Evolutionary conservation across 2,888 invertebrate genomes (phyloP).

Genomic region (Melipona beecheii): DNA sequence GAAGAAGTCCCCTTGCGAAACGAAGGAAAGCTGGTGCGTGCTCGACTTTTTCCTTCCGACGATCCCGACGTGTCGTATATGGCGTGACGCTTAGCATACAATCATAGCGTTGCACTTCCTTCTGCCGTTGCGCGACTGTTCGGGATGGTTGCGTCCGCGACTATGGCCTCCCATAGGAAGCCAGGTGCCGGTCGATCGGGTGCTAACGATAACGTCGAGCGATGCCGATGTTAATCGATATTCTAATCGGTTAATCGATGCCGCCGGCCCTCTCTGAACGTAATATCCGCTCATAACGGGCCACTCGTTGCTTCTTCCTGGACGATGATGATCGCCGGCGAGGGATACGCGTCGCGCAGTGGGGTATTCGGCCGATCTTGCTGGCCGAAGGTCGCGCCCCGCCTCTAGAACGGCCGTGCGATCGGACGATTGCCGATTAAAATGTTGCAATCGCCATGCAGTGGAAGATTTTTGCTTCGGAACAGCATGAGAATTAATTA

Average conservation of each 20-base stretch:
- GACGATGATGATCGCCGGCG: conserved; percentile 58
- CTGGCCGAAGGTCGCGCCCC: too few relatives aligned
- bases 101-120: conserved; percentile 53
- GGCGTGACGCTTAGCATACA: conserved; percentile 61
- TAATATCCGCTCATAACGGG: conserved; percentile 79
- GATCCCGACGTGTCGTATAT: conserved; percentile 31
- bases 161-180: conserved; percentile 40
- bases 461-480: too few relatives aligned
- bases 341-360: neutral
- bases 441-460: too few relatives aligned
- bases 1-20: neutral
- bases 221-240: conserved; percentile 79
- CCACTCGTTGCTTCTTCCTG: conserved; percentile 61
- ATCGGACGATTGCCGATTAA: too few relatives aligned
- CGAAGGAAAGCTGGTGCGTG: conserved; percentile 15
- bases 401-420: too few relatives aligned
- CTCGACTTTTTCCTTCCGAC: neutral
- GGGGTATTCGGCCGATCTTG: too few relatives aligned
- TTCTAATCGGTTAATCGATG: conserved; percentile 78
- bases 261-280: conserved; percentile 74
- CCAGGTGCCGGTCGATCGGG: conserved; percentile 54
- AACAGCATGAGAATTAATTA: too few relatives aligned
- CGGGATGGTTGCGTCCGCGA: conserved; percentile 18
- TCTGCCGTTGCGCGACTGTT: conserved; percentile 36
- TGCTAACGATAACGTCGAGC: conserved; percentile 59